Base-by-base conservation (phyloP, 2,888 invertebrate genomes). In the Notocelia uddmanniana region DNA sequence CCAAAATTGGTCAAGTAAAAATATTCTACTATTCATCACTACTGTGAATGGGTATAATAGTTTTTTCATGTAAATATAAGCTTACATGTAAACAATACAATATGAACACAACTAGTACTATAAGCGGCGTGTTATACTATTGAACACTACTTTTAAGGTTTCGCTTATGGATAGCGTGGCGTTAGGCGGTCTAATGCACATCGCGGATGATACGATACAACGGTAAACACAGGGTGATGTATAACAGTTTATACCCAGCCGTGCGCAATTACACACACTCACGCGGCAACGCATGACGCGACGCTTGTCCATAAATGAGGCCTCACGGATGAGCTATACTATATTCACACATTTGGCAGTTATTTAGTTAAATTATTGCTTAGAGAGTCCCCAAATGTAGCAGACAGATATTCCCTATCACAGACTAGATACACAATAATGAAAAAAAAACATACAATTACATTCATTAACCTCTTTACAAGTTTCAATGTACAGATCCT, bases 381-480 rank as follows among this genome's bases (percentile, higher is more conserved):
- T 34, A 45, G 15, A 64, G 18, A 13, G 19, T 60, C 23, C 52
- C 37, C 45, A 67, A 54, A 41, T 62, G 77, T 76, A 78, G 79
- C 79, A 78, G 80, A 82, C 80, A 84, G 74, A 71, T 78, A 79
- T 80, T 78, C 77, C 79, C 86, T 89, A 90, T 90, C 89, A 87
- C 90, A 90, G 91, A 89, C 91, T 90, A 90, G 90, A 90, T 86
- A 83, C 79, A 86, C 80, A 79, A 83, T 79, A 74, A 74, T 74
- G 66, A 52, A 62, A 68, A 60, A 31, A 67, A 31, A 76, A 69
- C 76, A 72, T 71, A 75, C 70, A 63, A 26, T 62, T 68, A 52
- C 63, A 66, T 66, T 64, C n/a, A 18, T 50, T n/a, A 52, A 70
- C 66, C 71, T 15, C 66, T 21, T 45, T 31, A 60, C 66, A 67